phyloP scores from a whole-genome alignment of 2,797 vertebrate genomes.

The Synaphobranchus kaupii region DNA sequence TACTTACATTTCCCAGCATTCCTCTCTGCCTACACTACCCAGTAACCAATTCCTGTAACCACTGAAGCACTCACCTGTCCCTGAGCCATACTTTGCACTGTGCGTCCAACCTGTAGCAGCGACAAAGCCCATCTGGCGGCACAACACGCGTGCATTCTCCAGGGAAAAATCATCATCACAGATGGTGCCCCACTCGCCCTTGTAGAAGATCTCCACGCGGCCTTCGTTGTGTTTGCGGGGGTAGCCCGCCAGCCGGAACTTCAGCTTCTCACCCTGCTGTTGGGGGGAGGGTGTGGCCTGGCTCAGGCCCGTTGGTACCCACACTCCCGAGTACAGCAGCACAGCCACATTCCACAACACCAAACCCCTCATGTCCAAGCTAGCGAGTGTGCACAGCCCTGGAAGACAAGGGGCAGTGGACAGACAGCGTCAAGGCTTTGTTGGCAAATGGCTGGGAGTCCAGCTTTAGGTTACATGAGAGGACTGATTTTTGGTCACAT shows the following conservation, averaged over 20 bases:
- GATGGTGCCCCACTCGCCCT: conserved; percentile 94
- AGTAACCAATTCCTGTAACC: too few species aligned
- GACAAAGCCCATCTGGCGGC: conserved; percentile 89
- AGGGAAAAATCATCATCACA: conserved; percentile 95
- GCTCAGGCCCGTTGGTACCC: conserved; percentile 62
- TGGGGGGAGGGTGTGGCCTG: conserved; percentile 66
- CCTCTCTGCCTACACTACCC: neutral
- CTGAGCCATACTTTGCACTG: conserved; percentile 95
- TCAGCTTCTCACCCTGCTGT: conserved; percentile 61
- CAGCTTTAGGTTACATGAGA: neutral
- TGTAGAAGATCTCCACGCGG: conserved; percentile 86
- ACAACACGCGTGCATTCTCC: conserved; percentile 87
- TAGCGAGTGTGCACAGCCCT: conserved; percentile 43
- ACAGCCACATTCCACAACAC: conserved; percentile 48
- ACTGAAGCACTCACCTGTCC: conserved; percentile 72
- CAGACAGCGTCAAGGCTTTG: neutral
- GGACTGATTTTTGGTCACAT: neutral
- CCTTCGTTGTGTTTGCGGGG: conserved; percentile 96
- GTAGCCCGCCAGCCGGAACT: conserved; percentile 86
- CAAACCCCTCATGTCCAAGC: conserved; percentile 58
- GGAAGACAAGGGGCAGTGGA: neutral
- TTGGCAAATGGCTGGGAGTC: neutral
- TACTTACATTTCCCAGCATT: too few species aligned
- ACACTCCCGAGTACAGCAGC: conserved; percentile 66
- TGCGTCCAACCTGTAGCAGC: conserved; percentile 91